Conservation (phyloP, 2,888 invertebrate genomes). For the Aricia artaxerxes region DNA sequence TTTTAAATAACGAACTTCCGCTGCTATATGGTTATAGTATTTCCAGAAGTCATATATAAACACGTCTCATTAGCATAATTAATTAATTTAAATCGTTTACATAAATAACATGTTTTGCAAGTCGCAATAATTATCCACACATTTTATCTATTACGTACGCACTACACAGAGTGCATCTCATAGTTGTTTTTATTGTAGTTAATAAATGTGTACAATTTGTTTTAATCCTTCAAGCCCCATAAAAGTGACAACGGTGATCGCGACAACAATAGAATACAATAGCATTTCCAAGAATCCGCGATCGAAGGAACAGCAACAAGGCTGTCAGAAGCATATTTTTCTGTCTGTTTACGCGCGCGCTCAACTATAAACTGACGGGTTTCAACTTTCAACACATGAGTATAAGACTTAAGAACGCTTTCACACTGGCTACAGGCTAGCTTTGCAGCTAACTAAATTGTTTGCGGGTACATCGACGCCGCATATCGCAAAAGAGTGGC, state of each 20-base stretch:
- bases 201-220: background rate
- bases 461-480: no score
- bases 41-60: background rate
- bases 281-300: no score
- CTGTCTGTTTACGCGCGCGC: background rate
- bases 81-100: conserved; percentile 2
- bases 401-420: background rate
- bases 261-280: no score
- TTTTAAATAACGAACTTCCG: background rate
- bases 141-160: background rate
- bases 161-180: background rate
- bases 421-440: background rate
- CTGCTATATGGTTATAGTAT: background rate
- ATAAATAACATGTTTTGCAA: background rate
- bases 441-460: no score
- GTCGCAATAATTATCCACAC: background rate
- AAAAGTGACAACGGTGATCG: no score
- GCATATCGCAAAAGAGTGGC: no score
- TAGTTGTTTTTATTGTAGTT: background rate
- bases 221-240: no score
- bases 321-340: background rate
- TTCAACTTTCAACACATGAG: background rate
- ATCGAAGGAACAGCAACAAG: background rate
- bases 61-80: conserved; percentile 9
- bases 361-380: background rate